phyloP scores from a whole-genome alignment of 1,140 invertebrate genomes.

The Myzus persicae region DNA sequence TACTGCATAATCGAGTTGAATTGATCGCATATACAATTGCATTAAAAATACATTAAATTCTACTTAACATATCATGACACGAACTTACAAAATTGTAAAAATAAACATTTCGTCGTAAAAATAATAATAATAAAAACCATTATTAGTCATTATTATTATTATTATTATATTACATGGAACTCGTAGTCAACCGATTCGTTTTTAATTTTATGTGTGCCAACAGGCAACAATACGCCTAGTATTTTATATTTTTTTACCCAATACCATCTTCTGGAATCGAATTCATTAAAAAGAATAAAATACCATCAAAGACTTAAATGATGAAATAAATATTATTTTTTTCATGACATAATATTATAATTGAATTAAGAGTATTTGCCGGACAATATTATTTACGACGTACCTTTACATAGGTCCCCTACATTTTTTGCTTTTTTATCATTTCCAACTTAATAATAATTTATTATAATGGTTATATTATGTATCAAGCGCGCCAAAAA shows the following conservation, averaged over 20 bases:
- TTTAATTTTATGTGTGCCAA: neutral
- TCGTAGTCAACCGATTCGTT: neutral
- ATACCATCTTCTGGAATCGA: neutral
- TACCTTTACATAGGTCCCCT: neutral
- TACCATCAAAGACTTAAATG: neutral
- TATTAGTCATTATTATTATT: neutral
- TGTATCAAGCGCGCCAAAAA: neutral
- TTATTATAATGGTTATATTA: slow-evolving; percentile 17
- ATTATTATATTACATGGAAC: neutral
- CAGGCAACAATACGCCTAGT: neutral
- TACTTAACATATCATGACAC: slow-evolving; percentile 25
- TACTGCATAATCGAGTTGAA: slow-evolving; percentile 5
- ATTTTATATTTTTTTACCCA: neutral
- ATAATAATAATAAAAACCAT: neutral
- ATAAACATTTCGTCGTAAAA: neutral
- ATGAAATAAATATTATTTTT: neutral
- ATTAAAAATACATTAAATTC: slow-evolving; percentile 42
- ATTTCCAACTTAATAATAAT: neutral
- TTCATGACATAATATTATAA: neutral
- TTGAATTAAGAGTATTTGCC: neutral
- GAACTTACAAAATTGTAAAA: neutral
- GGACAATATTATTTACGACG: neutral
- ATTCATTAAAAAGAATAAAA: too few species aligned
- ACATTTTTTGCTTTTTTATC: neutral
- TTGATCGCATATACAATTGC: slow-evolving; percentile 18